These are phyloP conservation scores for Tetramorium bicarinatum DNA, from an alignment of 2,888 invertebrate genomes.

Conservation along the genomic window DNA sequence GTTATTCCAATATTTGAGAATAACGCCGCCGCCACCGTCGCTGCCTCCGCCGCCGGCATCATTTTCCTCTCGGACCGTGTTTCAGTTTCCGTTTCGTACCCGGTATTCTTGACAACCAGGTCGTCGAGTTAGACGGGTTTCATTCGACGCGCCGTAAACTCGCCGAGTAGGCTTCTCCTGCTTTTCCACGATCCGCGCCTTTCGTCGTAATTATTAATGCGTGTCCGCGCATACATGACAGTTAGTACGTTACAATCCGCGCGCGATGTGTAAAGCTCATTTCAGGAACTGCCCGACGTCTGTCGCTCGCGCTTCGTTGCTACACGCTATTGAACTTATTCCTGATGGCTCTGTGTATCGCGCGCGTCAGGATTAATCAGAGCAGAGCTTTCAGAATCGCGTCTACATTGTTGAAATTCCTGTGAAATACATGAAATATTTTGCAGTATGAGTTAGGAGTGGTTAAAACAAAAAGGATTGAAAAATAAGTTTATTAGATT, in stretches of 20 bases:
- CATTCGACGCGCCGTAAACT: slow-evolving; percentile 1
- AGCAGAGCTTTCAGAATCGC: not conserved
- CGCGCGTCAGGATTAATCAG: slow-evolving; percentile 8
- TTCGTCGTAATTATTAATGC: slow-evolving; percentile 37
- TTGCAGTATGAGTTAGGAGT: not conserved
- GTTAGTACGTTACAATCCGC: slow-evolving; percentile 5
- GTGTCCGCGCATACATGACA: slow-evolving; percentile 5
- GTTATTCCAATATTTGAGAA: slow-evolving; percentile 65
- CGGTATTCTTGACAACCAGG: slow-evolving; percentile 50
- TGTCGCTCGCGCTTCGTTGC: not conserved
- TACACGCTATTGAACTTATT: slow-evolving; percentile 23
- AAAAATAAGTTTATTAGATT: not conserved
- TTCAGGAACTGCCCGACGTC: slow-evolving; percentile 27
- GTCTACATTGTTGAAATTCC: not conserved
- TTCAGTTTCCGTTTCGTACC: slow-evolving; percentile 50
- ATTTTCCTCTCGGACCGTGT: slow-evolving; percentile 42
- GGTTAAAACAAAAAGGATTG: not conserved
- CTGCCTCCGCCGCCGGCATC: slow-evolving; percentile 23
- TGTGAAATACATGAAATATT: not conserved
- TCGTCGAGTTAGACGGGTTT: slow-evolving; percentile 26
- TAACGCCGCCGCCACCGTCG: slow-evolving; percentile 30
- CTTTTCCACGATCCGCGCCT: slow-evolving; percentile 27
- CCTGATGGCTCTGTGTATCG: not conserved
- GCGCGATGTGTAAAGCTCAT: slow-evolving; percentile 35
- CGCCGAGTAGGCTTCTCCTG: not conserved